Base-by-base conservation (phyloP, 2,888 invertebrate species). In the Tetragonula carbonaria region DNA sequence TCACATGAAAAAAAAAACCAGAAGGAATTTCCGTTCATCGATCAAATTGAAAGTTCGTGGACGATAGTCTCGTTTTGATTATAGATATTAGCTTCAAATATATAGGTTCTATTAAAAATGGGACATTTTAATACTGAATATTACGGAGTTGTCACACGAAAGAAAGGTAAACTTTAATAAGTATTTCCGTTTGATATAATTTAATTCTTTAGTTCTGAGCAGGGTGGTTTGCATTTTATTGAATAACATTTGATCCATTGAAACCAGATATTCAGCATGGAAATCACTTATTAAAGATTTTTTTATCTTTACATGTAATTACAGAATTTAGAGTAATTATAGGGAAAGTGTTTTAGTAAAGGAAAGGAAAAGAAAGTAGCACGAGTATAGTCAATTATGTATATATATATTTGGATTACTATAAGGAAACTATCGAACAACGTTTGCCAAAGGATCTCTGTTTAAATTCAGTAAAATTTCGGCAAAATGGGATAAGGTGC, bases 351-450 rank as follows among this genome's bases (percentile, higher is more conserved):
- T 79, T 80, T 71, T 86, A 86, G 33, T 66, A 53, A 85, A 80
- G 50, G 8, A 57, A 65, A 45, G n/a, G n/a, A 53, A 53, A 62
- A 63, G 55, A 14, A 55, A 62, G 38, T 38, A 80, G 81, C 80
- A 84, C 78, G 72, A 87, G 81, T 86, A 86, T 90, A 86, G 82
- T 85, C 86, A 74, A 81, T 79, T 84, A 84, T 82, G 80, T 68
- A 86, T 82, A 81, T 86, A 62, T 74, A 73, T 74, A n/a, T 87
- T 83, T 86, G 75, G 76, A 89, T 82, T 86, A 76, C 79, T 80
- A 67, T 84, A 78, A 55, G 55, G 65, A 76, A 78, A 79, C 51
- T 87, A 78, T 67, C 28, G 45, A 84, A 66, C 62, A 75, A 78
- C 78, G 67, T 84, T 74, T 73, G 53, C 65, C 45, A 53, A 76